Evolutionary conservation across 2,797 vertebrate genomes (phyloP), one percentile per base, ranked within the genome.

Genomic region (Limnodromus scolopaceus): DNA sequence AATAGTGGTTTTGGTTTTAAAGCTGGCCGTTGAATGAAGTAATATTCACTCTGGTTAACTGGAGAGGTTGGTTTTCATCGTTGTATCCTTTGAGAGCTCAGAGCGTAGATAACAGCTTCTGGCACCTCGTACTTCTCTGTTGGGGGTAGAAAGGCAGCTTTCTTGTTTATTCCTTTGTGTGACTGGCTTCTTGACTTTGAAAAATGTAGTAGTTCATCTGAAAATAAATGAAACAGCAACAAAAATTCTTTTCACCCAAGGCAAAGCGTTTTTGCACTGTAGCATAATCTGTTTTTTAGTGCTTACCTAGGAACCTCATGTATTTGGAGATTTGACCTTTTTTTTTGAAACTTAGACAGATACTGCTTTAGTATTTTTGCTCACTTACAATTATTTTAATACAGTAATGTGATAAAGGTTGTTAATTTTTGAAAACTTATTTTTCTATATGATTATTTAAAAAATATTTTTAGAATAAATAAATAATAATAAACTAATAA

Each of bases 361-460:
- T 12, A 1, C 3, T 6, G 2, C 5, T 39, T 10, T 0, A 1
- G 2, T 22, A 0, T 6, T n/a, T 60, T 58, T 25, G 4, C 4
- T 8, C 8, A 2, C 3, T 22, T 57, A 22, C 7, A 16, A 6
- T 11, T 61, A 1, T 34, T 75, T 48, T 16, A 48, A 43, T 17
- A 0, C 7, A 8, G 1, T 13, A 22, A 10, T 1, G 1, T 20
- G 0, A 3, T 4, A 1, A 0, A 3, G 1, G 1, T 23, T 12
- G 9, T 3, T 32, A 1, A 13, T 5, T 28, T 41, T 34, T 43
- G 5, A 6, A 38, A 20, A 16, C 19, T 5, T 23, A 1, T 3
- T 7, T 23, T 24, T 45, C 38, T 22, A 0, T 4, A 2, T 10
- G 1, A 1, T n/a, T 38, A 2, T 16, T 80, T 72, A 14, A 39